Conservation (phyloP, 2,888 invertebrate species). For the Microdon myrmicae region DNA sequence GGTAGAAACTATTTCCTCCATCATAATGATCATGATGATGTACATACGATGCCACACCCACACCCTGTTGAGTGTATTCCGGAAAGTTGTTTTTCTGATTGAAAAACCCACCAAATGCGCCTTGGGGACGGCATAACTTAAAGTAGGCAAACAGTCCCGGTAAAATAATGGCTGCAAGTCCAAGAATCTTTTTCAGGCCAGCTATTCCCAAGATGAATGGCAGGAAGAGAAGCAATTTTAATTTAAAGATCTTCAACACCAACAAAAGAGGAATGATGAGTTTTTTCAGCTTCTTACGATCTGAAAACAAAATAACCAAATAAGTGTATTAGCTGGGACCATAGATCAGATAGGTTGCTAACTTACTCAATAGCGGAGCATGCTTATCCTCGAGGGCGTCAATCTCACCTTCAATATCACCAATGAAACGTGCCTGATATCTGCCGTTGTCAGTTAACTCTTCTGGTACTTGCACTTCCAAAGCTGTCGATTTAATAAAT, state of each 20-base stretch:
- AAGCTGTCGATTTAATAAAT: conserved; percentile 80
- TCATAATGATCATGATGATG: conserved; percentile 67
- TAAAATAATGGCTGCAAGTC: conserved; percentile 81
- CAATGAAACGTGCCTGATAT: conserved; percentile 83
- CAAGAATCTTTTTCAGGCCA: conserved; percentile 85
- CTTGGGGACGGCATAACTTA: conserved; percentile 82
- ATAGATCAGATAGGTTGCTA: not conserved
- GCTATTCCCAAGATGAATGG: conserved; percentile 85
- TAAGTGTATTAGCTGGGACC: conserved; percentile 11
- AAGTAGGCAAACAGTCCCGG: conserved; percentile 87
- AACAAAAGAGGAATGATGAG: conserved; percentile 84
- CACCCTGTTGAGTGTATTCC: conserved; percentile 80
- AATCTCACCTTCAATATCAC: conserved; percentile 85
- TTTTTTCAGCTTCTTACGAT: conserved; percentile 83
- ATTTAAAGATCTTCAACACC: conserved; percentile 84
- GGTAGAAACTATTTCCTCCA: conserved; percentile 58
- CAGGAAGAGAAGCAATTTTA: conserved; percentile 82
- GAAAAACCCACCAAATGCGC: conserved; percentile 66
- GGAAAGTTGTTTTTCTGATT: conserved; percentile 64
- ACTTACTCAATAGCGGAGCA: conserved; percentile 82
- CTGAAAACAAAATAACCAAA: conserved; percentile 67
- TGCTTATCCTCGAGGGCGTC: conserved; percentile 85
- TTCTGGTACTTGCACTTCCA: conserved; percentile 79
- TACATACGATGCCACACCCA: conserved; percentile 74
- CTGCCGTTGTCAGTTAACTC: conserved; percentile 80